Conservation (phyloP, 1,140 invertebrate genomes). For the Oedothorax gibbosus region DNA sequence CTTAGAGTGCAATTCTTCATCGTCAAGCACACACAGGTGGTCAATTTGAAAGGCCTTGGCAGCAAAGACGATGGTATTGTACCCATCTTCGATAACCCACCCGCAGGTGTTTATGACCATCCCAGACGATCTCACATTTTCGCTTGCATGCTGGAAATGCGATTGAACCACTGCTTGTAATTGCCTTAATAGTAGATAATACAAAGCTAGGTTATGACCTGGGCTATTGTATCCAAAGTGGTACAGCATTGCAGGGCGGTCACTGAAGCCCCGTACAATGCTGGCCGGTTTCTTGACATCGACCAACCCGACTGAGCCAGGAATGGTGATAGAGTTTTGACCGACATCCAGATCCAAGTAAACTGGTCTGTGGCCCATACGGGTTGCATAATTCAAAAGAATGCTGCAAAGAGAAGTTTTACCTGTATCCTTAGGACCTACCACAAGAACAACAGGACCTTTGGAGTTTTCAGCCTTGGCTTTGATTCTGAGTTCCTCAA, state of each 20-base stretch:
- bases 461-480: constrained; percentile 77
- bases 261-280: constrained; percentile 91
- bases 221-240: constrained; percentile 92
- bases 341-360: constrained; percentile 98
- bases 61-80: constrained; percentile 76
- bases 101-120: constrained; percentile 98
- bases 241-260: constrained; percentile 90
- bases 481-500: constrained; percentile 86
- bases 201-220: constrained; percentile 82
- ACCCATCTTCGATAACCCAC: constrained; percentile 78
- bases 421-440: constrained; percentile 94
- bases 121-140: constrained; percentile 75
- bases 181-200: constrained; percentile 85
- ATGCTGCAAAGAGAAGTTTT: constrained; percentile 92
- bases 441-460: constrained; percentile 67
- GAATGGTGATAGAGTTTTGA: constrained; percentile 91
- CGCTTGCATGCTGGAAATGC: constrained; percentile 40
- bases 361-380: constrained; percentile 82
- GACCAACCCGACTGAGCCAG: constrained; percentile 88
- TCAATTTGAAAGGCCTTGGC: constrained; percentile 96
- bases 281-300: constrained; percentile 90
- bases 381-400: constrained; percentile 91
- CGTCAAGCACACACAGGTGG: constrained; percentile 94
- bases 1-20: constrained; percentile 95
- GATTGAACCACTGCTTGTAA: constrained; percentile 85